phyloP scores from a whole-genome alignment of 1,140 invertebrate genomes.

The Doryteuthis pealeii region DNA sequence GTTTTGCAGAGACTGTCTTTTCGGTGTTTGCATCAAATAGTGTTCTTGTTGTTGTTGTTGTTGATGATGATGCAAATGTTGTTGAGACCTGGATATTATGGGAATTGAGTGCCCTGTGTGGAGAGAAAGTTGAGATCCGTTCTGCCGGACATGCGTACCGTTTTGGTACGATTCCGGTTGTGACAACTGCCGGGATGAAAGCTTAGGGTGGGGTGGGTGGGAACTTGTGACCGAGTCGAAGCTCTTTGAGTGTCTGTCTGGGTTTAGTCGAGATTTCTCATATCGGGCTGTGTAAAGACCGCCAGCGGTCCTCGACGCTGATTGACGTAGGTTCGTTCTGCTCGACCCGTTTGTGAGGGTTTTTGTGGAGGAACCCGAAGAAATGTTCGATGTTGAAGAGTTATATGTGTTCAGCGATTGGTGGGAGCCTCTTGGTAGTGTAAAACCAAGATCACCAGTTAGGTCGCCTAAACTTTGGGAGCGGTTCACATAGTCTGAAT shows the following conservation, averaged over 20 bases:
- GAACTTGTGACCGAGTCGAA: neutral
- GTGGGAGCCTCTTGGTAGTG: neutral
- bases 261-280: neutral
- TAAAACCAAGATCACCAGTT: neutral
- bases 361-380: neutral
- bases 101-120: too few species aligned
- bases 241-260: neutral
- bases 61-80: too few species aligned
- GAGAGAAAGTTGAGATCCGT: too few species aligned
- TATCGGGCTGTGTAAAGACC: neutral
- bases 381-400: neutral
- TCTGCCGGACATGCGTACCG: too few species aligned
- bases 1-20: too few species aligned
- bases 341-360: neutral
- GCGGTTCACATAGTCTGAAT: neutral
- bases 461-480: constrained; percentile 6
- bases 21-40: too few species aligned
- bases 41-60: too few species aligned
- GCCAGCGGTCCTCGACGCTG: neutral
- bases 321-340: neutral
- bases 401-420: neutral
- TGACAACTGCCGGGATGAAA: too few species aligned
- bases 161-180: too few species aligned
- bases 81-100: too few species aligned
- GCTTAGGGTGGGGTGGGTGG: too few species aligned